Evolutionary conservation across 2,888 invertebrate species (phyloP).

Genomic region (Ectobius pallidus): DNA sequence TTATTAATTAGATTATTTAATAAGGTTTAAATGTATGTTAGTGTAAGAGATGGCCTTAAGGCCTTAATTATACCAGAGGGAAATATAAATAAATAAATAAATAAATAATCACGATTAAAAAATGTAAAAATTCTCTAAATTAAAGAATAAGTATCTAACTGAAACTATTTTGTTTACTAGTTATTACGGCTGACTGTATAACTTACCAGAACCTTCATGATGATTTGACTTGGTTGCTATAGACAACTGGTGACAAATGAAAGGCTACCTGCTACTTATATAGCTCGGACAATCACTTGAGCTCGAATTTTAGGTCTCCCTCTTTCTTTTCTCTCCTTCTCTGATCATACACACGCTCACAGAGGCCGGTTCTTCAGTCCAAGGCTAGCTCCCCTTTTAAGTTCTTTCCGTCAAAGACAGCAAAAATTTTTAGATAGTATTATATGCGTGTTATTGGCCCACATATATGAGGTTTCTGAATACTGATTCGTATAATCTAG

Average conservation of each 20-base stretch:
- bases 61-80: too few relatives aligned
- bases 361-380: background rate
- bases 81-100: too few relatives aligned
- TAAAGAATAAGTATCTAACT: too few relatives aligned
- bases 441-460: background rate
- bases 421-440: background rate
- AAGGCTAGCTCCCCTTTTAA: too few relatives aligned
- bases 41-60: too few relatives aligned
- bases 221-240: background rate
- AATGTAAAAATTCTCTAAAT: too few relatives aligned
- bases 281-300: background rate
- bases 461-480: background rate
- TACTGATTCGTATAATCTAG: background rate
- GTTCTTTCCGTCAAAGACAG: background rate
- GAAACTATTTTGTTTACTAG: too few relatives aligned
- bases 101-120: too few relatives aligned
- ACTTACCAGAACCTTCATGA: conserved; percentile 2
- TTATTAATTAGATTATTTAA: too few relatives aligned
- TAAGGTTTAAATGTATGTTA: too few relatives aligned
- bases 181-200: too few relatives aligned
- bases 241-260: background rate
- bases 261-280: background rate
- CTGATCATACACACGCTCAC: background rate
- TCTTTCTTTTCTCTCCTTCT: background rate
- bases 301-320: background rate